Conservation (phyloP, 2,797 vertebrate species). For the Epinephelus malabaricus region DNA sequence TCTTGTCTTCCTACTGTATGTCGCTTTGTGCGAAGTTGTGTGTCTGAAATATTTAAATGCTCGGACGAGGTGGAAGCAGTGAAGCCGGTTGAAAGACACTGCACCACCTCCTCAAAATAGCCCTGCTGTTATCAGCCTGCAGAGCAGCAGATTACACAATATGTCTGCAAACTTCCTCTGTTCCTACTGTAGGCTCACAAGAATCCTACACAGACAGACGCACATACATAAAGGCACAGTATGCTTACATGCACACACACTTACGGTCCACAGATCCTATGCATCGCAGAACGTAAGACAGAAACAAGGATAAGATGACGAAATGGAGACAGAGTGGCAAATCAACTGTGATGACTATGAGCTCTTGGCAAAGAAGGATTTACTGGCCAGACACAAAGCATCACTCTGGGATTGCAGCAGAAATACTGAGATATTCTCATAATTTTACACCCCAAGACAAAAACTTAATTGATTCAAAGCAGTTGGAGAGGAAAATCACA, state of each 20-base stretch:
- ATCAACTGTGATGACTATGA: not conserved
- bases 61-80: conserved; percentile 29
- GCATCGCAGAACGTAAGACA: not conserved
- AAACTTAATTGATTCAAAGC: conserved; percentile 18
- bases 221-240: not conserved
- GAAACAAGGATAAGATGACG: conserved; percentile 1
- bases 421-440: not conserved
- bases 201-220: not conserved
- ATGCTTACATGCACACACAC: not conserved
- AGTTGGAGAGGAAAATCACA: conserved; percentile 7
- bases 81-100: conserved; percentile 49
- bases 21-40: conserved; percentile 13
- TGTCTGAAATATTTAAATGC: conserved; percentile 64
- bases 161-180: conserved; percentile 37
- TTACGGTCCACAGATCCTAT: not conserved
- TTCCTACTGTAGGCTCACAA: conserved; percentile 6
- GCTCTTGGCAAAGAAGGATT: not conserved
- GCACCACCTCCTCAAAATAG: conserved; percentile 63
- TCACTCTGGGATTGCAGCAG: conserved; percentile 10
- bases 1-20: not conserved
- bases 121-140: conserved; percentile 55
- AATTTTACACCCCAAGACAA: not conserved
- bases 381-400: not conserved
- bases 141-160: conserved; percentile 40
- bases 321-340: conserved; percentile 8